Conservation (phyloP, 37 sponge, comb jelly and placozoan genomes). For the Eunapius fragilis region DNA sequence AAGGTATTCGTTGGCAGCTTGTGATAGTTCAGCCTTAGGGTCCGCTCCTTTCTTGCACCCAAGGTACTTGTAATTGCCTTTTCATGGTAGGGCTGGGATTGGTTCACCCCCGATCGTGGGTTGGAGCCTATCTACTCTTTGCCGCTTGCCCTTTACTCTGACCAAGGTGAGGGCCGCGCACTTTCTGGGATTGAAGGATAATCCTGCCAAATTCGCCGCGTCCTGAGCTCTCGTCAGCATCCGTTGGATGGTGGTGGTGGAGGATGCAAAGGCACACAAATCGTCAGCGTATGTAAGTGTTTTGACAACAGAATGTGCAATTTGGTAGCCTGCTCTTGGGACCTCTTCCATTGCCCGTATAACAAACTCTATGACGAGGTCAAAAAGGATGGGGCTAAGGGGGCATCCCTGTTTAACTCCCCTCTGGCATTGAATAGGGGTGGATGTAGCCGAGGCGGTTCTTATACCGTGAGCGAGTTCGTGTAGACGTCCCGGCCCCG, state of each 20-base stretch:
- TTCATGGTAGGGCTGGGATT: not conserved
- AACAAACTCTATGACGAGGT: slow-evolving; percentile 27
- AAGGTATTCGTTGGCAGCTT: not conserved
- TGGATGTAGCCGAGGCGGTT: too few species aligned
- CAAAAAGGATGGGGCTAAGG: slow-evolving; percentile 34
- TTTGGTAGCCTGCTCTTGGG: not conserved
- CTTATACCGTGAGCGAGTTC: slow-evolving; percentile 3
- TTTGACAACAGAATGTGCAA: not conserved
- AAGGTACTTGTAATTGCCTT: slow-evolving; percentile 16
- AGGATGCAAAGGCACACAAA: too few species aligned
- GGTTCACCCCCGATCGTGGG: too few species aligned
- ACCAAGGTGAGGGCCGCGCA: slow-evolving; percentile 8
- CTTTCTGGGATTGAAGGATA: slow-evolving; percentile 5
- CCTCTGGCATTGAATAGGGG: not conserved
- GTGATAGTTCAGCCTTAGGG: not conserved
- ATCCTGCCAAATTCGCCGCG: not conserved
- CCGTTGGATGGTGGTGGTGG: not conserved
- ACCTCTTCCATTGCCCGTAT: not conserved
- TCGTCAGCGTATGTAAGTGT: too few species aligned
- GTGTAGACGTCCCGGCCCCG: slow-evolving; percentile 26
- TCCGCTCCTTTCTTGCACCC: slow-evolving; percentile 8
- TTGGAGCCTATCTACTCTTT: too few species aligned
- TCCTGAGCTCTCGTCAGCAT: not conserved
- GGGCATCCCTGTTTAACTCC: slow-evolving; percentile 55
- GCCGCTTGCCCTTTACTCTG: too few species aligned